These are phyloP conservation scores for Euglossa dilemma DNA, from an alignment of 1,140 invertebrate species.

Conservation along the genomic window DNA sequence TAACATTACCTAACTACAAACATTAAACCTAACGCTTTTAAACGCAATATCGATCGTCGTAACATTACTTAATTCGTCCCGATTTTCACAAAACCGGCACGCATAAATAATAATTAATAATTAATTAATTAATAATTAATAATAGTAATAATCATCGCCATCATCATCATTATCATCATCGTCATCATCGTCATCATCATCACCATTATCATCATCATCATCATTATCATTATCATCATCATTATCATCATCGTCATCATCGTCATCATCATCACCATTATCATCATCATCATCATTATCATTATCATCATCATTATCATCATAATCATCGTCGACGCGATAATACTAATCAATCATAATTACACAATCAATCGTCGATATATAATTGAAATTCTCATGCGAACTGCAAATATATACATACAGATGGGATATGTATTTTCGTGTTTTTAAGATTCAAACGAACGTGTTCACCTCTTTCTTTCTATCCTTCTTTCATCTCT, in stretches of 20 bases:
- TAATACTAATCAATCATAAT: slow-evolving; percentile 74
- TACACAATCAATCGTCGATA: slow-evolving; percentile 43
- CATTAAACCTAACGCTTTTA: slow-evolving; percentile 74
- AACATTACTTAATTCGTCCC: slow-evolving; percentile 61
- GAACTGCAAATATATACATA: slow-evolving; percentile 81
- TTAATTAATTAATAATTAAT: slow-evolving; percentile 50
- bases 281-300: slow-evolving; percentile 9
- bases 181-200: slow-evolving; percentile 66
- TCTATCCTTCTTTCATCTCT: slow-evolving; percentile 14
- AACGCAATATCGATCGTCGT: slow-evolving; percentile 70
- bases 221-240: slow-evolving; percentile 50
- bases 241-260: slow-evolving; percentile 70
- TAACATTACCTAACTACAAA: slow-evolving; percentile 69
- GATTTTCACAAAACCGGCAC: slow-evolving; percentile 67
- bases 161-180: slow-evolving; percentile 51
- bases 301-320: slow-evolving; percentile 68
- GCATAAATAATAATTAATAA: slow-evolving; percentile 70
- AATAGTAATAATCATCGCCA: slow-evolving; percentile 59
- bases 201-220: slow-evolving; percentile 69
- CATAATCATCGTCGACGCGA: slow-evolving; percentile 66
- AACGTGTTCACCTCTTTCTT: slow-evolving; percentile 28
- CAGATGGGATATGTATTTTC: slow-evolving; percentile 79
- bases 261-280: slow-evolving; percentile 12
- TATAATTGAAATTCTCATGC: slow-evolving; percentile 71
- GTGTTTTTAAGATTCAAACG: slow-evolving; percentile 55